Percentiles rank a stretch among this genome's conserved stretches.
These are phyloP conservation scores for Drosophila aff. DNA, from an alignment of 1,140 invertebrate species.

Conservation along the genomic window DNA sequence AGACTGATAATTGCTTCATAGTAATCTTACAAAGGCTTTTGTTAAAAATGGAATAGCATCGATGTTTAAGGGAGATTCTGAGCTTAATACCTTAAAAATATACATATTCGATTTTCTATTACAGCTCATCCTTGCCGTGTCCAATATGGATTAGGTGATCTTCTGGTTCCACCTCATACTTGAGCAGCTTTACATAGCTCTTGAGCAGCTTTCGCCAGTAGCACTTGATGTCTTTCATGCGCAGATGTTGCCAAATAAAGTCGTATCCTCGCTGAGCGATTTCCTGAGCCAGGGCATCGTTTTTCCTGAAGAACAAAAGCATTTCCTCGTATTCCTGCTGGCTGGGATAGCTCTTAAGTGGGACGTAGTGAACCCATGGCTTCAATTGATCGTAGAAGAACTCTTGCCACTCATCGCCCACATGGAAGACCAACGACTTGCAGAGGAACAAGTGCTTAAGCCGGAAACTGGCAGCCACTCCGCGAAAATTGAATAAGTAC, in stretches of 20 bases:
- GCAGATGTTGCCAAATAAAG: slow-evolving; percentile 94
- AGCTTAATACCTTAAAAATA: too few species aligned
- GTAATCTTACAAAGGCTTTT: neutral
- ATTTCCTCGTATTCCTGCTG: slow-evolving; percentile 89
- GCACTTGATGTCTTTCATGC: slow-evolving; percentile 92
- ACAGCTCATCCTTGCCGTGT: slow-evolving; percentile 52
- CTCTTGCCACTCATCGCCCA: slow-evolving; percentile 97
- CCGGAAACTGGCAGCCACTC: slow-evolving; percentile 98
- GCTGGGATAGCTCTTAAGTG: slow-evolving; percentile 90
- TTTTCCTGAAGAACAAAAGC: slow-evolving; percentile 91
- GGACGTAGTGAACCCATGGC: slow-evolving; percentile 98
- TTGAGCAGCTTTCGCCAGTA: slow-evolving; percentile 95
- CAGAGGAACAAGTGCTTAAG: slow-evolving; percentile 98
- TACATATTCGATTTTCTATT: neutral
- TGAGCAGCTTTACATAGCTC: slow-evolving; percentile 91
- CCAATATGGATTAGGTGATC: slow-evolving; percentile 85
- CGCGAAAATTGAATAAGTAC: slow-evolving; percentile 98
- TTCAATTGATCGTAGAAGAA: slow-evolving; percentile 97
- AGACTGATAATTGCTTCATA: neutral
- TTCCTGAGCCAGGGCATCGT: slow-evolving; percentile 91
- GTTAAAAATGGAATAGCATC: neutral
- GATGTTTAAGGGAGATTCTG: neutral
- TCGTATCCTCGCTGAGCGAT: slow-evolving; percentile 94
- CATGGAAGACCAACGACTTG: slow-evolving; percentile 97
- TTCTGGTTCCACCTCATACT: slow-evolving; percentile 88